Evolutionary conservation across 2,888 invertebrate genomes (phyloP).

Genomic region (Coecobrya sp.): DNA sequence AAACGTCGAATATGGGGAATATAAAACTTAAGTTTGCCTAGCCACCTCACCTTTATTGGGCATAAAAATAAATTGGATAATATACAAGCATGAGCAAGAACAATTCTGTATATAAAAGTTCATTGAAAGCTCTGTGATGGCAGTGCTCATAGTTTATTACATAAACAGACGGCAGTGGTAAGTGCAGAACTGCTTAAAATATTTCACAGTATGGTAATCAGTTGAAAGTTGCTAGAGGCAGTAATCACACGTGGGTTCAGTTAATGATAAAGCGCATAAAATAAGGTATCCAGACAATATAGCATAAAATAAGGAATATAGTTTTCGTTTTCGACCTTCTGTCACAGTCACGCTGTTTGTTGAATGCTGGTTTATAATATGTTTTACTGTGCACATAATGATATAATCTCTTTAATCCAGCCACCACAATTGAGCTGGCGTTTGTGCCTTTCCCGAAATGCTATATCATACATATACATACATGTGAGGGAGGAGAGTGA

Average conservation of each 20-base stretch:
- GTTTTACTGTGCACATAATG: not conserved
- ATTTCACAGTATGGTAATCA: slow-evolving; percentile 1
- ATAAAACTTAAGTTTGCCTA: not conserved
- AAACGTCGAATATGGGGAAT: not conserved
- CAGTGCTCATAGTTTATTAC: not conserved
- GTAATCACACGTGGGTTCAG: slow-evolving; percentile 12
- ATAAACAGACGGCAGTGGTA: not conserved
- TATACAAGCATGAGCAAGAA: too few relatives aligned
- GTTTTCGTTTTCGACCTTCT: not conserved
- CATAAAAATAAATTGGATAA: too few relatives aligned
- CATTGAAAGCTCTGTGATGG: not conserved
- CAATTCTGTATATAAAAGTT: too few relatives aligned
- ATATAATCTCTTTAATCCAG: slow-evolving; percentile 13
- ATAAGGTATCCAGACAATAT: not conserved
- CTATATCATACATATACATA: not conserved
- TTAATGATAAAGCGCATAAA: not conserved
- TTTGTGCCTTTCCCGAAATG: not conserved
- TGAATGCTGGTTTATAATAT: not conserved
- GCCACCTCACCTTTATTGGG: too few relatives aligned
- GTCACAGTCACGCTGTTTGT: not conserved
- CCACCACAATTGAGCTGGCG: slow-evolving; percentile 1
- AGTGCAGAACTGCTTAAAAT: not conserved
- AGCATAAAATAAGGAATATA: not conserved
- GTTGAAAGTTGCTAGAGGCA: not conserved
- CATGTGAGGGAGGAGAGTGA: not conserved